Conservation (phyloP, 2,113 vertebrate species). For the Sula dactylatra region DNA sequence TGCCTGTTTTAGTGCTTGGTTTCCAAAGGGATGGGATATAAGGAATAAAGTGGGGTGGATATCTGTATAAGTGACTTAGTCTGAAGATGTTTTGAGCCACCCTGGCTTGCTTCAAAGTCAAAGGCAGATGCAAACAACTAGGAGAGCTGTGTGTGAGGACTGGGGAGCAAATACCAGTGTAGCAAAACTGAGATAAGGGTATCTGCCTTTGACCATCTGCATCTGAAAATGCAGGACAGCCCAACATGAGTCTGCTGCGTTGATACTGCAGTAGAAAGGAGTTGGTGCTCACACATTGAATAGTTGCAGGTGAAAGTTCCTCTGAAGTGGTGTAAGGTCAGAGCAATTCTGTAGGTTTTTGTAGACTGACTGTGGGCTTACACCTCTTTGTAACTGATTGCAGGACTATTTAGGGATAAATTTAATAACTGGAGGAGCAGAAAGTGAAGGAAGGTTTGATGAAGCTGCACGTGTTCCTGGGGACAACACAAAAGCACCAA, state of each 20-base stretch:
- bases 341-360: background rate
- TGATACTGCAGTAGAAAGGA: background rate
- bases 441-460: background rate
- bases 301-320: background rate
- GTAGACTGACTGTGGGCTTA: background rate
- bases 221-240: background rate
- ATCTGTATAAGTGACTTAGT: background rate
- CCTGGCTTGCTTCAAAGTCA: background rate
- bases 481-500: background rate
- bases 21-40: background rate
- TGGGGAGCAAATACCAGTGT: background rate
- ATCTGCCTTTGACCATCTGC: background rate
- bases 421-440: background rate
- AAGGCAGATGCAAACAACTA: background rate
- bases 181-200: background rate
- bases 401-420: background rate
- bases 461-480: background rate
- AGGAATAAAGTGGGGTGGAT: background rate
- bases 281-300: background rate
- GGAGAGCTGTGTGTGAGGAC: background rate
- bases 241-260: background rate
- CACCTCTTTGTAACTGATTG: background rate
- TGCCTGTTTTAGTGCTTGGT: background rate
- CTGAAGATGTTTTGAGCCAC: accelerated
- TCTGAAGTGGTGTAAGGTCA: background rate